Evolutionary conservation across 1,140 invertebrate species (phyloP).

Genomic region (Antheraea pernyi): DNA sequence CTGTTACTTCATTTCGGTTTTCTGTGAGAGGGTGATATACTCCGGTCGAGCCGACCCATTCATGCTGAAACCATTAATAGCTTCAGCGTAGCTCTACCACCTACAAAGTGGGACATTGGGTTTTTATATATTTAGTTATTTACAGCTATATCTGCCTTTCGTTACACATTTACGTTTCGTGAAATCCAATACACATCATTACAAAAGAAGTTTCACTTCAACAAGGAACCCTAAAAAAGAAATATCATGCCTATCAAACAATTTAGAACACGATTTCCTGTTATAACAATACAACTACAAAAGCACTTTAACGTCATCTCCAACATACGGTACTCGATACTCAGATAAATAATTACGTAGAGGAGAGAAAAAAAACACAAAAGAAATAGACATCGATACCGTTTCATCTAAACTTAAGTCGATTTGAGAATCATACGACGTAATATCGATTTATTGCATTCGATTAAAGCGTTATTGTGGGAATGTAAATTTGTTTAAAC

Average conservation of each 20-base stretch:
- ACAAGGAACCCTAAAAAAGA: too few species aligned
- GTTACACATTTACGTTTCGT: too few species aligned
- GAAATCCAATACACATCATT: too few species aligned
- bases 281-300: slow-evolving; percentile 15
- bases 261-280: slow-evolving; percentile 24
- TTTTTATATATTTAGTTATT: too few species aligned
- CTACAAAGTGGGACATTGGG: too few species aligned
- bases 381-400: not conserved
- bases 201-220: too few species aligned
- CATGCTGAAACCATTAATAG: too few species aligned
- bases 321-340: not conserved
- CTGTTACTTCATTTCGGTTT: too few species aligned
- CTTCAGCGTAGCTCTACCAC: too few species aligned
- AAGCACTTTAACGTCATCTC: not conserved
- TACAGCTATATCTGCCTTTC: too few species aligned
- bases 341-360: not conserved
- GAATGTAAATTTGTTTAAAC: slow-evolving; percentile 24
- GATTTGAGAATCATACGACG: slow-evolving; percentile 19
- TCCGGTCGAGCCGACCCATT: too few species aligned
- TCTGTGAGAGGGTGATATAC: too few species aligned
- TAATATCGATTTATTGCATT: slow-evolving; percentile 22
- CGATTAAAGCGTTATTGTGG: slow-evolving; percentile 13
- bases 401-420: not conserved
- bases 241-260: slow-evolving; percentile 12
- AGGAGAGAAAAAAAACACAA: slow-evolving; percentile 18